Evolutionary conservation across 2,797 vertebrate species (phyloP), one percentile per base, ranked within the genome.

Genomic region (Danio kyathit): DNA sequence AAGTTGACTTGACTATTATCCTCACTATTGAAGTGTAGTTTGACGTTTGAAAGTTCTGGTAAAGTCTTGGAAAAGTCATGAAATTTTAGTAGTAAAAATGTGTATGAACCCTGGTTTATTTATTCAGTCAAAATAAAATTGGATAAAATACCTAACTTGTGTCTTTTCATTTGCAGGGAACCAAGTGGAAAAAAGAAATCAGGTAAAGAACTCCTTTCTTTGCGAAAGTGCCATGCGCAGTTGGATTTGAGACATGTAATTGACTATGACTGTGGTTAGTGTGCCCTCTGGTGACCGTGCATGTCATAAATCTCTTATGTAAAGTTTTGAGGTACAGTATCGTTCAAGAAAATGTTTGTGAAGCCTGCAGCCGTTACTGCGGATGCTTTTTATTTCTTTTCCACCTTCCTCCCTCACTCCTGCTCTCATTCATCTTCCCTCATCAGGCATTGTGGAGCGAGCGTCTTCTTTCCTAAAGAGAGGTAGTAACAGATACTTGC

Each of bases 121-220:
- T 3, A 29, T 29, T 29, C 29, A 29, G 29, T 1, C 29, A 29
- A 29, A 29, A 29, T n/a, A n/a, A 29, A 29, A 29, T 29, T 29
- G 1, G 29, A 29, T 29, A 29, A 29, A 63, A 38, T 49, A 17
- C n/a, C 41, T 11, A 46, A 83, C 14, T 0, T 29, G 12, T 46
- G 3, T 29, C 1, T 29, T 43, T 65, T 76, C 17, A 4, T 72
- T 86, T 88, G 79, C 92, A 99, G 98, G 89, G 98, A 99, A 73
- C 96, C 96, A 49, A 91, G 95, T 60, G 96, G 96, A 81, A 99
- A 97, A 92, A 99, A 97, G 95, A 98, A 95, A 90, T 89, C 96
- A 79, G 98, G 98, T 99, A 96, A 97, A 95, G 74, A 72, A 7
- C 6, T 17, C 76, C 59, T 29, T 11, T 72, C 69, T 80, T 19